Base-by-base conservation (phyloP, 1,140 invertebrate species). In the Drosophila littoralis region DNA sequence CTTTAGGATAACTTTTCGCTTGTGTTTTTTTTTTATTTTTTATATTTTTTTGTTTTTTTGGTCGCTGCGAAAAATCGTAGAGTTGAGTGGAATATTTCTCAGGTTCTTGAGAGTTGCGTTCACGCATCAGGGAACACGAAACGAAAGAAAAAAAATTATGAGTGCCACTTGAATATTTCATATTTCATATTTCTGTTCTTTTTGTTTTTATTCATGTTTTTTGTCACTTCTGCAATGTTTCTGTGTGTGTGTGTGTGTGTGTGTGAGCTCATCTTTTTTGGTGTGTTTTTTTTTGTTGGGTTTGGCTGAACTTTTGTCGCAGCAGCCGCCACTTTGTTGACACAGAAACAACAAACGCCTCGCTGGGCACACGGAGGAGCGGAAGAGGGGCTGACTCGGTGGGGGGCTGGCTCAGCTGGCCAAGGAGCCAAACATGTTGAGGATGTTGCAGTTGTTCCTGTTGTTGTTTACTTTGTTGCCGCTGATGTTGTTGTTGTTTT, bases 321-420 rank as follows among this genome's bases (percentile, higher is more conserved):
- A 73, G 48, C 36, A 42, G 52, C 15, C 17, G 55, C 57, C 55
- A 71, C 52, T 59, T 28, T 82, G 82, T 85, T 85, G 81, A 85
- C 81, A 85, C 61, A 85, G 81, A 84, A 81, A 81, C 77, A 76
- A 82, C 69, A 54, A 75, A 78, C 65, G 69, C 61, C 80, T 67
- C 60, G 51, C 63, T 63, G 48, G 43, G 50, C 66, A 73, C 58
- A 80, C 32, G 81, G 46, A 45, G 32, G 15, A n/a, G 15, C 6
- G 33, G 12, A 17, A 42, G 51, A 36, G 17, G 1, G 13, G 9
- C 6, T 10, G 45, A 32, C 42, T 10, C 9, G 9, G 35, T 13
- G 52, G 50, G 43, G 45, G 50, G 43, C 52, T 13, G 55, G 33
- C 58, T 70, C 67, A 75, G 72, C 43, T 63, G 65, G 66, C 55